Evolutionary conservation across 2,888 invertebrate species (phyloP), one percentile per base, ranked within the genome.

Genomic region (Trachelus stipa): DNA sequence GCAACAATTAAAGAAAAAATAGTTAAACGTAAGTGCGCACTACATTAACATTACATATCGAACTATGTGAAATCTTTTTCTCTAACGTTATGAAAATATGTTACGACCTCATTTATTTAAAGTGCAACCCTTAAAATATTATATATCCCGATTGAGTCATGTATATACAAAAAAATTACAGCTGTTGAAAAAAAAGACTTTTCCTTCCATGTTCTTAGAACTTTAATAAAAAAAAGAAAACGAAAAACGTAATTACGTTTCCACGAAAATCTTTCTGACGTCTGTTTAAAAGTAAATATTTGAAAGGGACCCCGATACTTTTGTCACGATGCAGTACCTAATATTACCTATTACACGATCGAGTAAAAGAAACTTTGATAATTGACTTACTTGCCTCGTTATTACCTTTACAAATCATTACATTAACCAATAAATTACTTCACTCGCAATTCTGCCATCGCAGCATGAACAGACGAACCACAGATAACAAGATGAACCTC

Each of bases 331-430:
- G 11, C 1, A 31, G 33, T 23, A 31, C 71, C 11, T 31, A 15
- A 11, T 71, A 37, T 37, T 68, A 75, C 68, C 73, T 73, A 69
- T 69, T 31, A 69, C 12, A 68, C 35, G 34, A 73, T 34, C 73
- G n/a, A n/a, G 23, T 56, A 9, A 23, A 30, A 76, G 3, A 35
- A 30, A 73, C 15, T 15, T 56, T 37, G 12, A 12, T 73, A 73
- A 30, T 34, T 73, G 40, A 81, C 76, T 81, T 80, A 86, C 89
- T 87, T 85, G 91, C 91, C 91, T 91, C 88, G 90, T 86, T 87
- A 88, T 89, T 88, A 85, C 90, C 86, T 84, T 87, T 84, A 87
- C 88, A 90, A 91, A 91, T 89, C 91, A 91, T 91, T 89, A 90
- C 91, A 91, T 90, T 87, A 85, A 89, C 87, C 88, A 90, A 87